Base-by-base conservation (phyloP, 2,797 vertebrate genomes). In the Macrochelys suwanniensis region DNA sequence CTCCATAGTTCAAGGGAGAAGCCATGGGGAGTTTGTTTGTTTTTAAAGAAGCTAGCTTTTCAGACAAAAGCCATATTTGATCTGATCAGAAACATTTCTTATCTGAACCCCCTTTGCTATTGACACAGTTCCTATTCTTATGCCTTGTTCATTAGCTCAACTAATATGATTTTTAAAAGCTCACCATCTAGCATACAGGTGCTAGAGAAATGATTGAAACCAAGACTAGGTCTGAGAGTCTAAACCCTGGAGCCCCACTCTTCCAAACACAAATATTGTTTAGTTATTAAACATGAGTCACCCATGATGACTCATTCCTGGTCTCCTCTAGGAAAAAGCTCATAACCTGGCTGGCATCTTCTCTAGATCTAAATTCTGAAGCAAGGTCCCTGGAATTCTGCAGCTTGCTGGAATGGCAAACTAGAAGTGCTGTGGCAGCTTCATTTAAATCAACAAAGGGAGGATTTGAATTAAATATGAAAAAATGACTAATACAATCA, bases 21-120 rank as follows among this genome's bases (percentile, higher is more conserved):
- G 77, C 82, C 74, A 37, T 9, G n/a, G 61, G 8, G 17, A 2
- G 15, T 13, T 5, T 5, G 28, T n/a, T n/a, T 10, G 59, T 65
- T 33, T 65, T n/a, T 16, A 68, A 84, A 85, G 80, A 89, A 93
- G 50, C 45, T 50, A 76, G 25, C 33, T 21, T 89, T 92, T 95
- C 83, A 71, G 83, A 92, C 82, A 89, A 89, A 95, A 93, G 87
- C 65, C 57, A 61, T 25, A 92, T 85, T 93, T 88, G 28, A 65
- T 90, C 33, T 88, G 51, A 90, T 89, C 42, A 82, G 92, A 88
- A 45, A 87, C 59, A 85, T 89, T 85, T 79, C 87, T 59, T 42
- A 51, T 77, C 16, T 31, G 25, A 76, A 89, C 51, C 89, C 93
- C 80, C 68, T 95, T 54, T 89, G 78, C 16, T 78, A 61, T 80